Conservation (phyloP, 2,113 vertebrate genomes). For the Neodon shergylaensis region DNA sequence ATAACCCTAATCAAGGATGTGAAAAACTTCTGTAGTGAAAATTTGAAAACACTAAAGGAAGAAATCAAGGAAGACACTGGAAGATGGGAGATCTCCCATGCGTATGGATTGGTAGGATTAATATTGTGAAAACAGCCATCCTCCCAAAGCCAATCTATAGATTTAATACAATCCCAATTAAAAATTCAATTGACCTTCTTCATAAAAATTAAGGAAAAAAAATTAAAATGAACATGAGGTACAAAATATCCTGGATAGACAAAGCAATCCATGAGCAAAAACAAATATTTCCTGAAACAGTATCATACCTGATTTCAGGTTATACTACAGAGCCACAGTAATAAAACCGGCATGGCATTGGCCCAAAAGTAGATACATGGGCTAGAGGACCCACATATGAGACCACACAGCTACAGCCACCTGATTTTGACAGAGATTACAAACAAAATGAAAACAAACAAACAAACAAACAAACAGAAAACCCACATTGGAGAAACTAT, state of each 20-base stretch:
- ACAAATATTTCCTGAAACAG: neutral
- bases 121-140: neutral
- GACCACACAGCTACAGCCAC: neutral
- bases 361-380: neutral
- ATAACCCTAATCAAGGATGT: neutral
- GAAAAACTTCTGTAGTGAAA: neutral
- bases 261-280: neutral
- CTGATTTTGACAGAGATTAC: neutral
- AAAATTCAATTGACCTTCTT: neutral
- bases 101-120: neutral
- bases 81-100: neutral
- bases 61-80: neutral
- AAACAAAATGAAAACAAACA: neutral
- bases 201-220: neutral
- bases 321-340: neutral
- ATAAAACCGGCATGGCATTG: neutral
- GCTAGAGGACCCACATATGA: neutral
- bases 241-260: neutral
- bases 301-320: neutral
- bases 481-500: neutral
- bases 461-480: neutral
- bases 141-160: neutral
- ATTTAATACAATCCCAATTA: neutral
- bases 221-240: neutral
- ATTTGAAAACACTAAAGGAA: neutral